These are phyloP conservation scores for Rhinoderma darwinii DNA, from an alignment of 2,113 vertebrate genomes.

Conservation along the genomic window DNA sequence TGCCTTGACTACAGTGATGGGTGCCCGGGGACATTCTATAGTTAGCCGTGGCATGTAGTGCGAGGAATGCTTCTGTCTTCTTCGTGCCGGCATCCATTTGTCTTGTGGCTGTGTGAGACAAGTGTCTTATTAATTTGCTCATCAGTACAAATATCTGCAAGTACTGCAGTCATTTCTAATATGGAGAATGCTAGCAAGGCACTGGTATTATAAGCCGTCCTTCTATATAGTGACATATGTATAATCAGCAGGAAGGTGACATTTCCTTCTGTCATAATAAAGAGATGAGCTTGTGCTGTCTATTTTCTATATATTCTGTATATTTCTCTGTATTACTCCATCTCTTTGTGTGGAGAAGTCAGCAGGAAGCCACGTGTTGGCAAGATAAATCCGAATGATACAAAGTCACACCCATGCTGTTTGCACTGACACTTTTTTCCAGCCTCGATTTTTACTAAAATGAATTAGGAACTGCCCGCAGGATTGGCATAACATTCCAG, in stretches of 20 bases:
- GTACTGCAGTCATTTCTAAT: background rate
- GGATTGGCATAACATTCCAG: background rate
- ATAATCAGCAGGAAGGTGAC: background rate
- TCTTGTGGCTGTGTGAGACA: background rate
- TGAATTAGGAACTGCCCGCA: background rate
- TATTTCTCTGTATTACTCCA: background rate
- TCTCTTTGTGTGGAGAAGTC: slow-evolving; percentile 35
- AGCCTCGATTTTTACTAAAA: background rate
- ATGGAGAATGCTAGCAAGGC: background rate
- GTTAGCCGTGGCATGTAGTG: background rate
- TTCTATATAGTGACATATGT: background rate
- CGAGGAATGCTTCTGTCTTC: background rate
- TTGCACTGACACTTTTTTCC: slow-evolving; percentile 1
- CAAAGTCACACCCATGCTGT: slow-evolving; percentile 36
- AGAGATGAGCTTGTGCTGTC: background rate
- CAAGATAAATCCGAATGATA: slow-evolving; percentile 10
- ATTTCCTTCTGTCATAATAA: background rate
- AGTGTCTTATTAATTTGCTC: background rate
- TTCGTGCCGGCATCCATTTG: slow-evolving; percentile 9
- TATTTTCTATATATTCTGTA: background rate
- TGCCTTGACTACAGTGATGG: slow-evolving; percentile 33
- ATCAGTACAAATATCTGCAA: background rate
- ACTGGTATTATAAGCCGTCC: background rate
- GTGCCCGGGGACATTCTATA: slow-evolving; percentile 40
- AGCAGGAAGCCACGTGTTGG: slow-evolving; percentile 33